phyloP scores from a whole-genome alignment of 1,140 invertebrate species.

The Caenorhabditis tropicalis region DNA sequence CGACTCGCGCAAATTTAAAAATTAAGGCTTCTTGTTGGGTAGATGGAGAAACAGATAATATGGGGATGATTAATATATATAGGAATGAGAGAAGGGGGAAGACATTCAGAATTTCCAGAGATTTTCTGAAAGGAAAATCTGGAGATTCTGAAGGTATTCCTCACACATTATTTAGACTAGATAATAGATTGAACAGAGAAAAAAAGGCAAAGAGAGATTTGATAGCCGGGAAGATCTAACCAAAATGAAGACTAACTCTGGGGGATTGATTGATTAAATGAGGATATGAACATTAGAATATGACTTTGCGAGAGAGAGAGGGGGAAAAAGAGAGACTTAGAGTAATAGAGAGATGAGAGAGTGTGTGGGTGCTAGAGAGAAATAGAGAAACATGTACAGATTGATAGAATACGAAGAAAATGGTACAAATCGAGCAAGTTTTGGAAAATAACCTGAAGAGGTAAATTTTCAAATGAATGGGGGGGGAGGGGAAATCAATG shows the following conservation, averaged over 20 bases:
- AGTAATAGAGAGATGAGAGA: background rate
- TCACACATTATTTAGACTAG: background rate
- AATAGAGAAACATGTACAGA: background rate
- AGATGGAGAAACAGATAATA: background rate
- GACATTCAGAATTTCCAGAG: no score
- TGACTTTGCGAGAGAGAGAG: no score
- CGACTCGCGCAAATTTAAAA: slow-evolving; percentile 38
- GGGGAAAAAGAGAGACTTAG: background rate
- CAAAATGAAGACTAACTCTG: background rate
- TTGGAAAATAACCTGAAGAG: background rate
- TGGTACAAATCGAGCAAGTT: background rate
- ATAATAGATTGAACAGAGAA: background rate
- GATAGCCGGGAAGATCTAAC: background rate
- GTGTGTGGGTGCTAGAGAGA: background rate
- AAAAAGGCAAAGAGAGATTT: background rate
- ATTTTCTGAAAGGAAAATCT: background rate
- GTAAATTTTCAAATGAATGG: background rate
- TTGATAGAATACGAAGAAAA: background rate
- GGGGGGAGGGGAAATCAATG: background rate
- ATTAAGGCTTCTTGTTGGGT: background rate
- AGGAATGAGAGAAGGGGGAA: background rate
- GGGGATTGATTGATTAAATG: background rate
- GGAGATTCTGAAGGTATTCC: background rate
- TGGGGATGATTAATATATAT: background rate
- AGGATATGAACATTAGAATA: background rate